A percentile compares a stretch with the other conserved stretches of the same genome.
These are phyloP conservation scores for Megathymus violae DNA, from an alignment of 1,140 invertebrate genomes.

Conservation along the genomic window DNA sequence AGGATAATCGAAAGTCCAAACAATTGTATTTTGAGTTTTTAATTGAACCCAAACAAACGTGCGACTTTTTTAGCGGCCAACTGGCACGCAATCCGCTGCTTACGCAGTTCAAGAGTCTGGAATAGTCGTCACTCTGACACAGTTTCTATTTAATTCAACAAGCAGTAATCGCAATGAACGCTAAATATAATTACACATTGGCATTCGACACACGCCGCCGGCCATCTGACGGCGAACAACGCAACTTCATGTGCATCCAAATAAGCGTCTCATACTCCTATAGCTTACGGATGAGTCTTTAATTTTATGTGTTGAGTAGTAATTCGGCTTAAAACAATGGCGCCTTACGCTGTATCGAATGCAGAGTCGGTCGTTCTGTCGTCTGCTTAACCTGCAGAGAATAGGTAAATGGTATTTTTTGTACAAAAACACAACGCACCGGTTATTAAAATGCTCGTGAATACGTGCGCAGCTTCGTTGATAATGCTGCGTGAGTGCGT, in stretches of 20 bases:
- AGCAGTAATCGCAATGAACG: conserved; percentile 64
- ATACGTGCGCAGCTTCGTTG: conserved; percentile 43
- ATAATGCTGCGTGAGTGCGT: conserved; percentile 27
- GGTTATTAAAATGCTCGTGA: conserved; percentile 41
- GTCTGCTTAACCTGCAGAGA: conserved; percentile 45
- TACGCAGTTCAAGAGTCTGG: conserved; percentile 9
- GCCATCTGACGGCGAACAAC: conserved; percentile 56
- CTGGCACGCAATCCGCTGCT: conserved; percentile 2
- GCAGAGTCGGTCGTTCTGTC: conserved; percentile 49
- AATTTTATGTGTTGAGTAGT: conserved; percentile 76
- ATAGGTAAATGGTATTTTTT: conserved; percentile 50
- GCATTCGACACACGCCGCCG: conserved; percentile 62
- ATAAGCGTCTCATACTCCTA: conserved; percentile 59
- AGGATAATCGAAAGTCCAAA: no score
- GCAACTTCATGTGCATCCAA: conserved; percentile 69
- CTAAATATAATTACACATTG: conserved; percentile 79
- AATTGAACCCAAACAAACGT: background rate
- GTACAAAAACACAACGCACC: conserved; percentile 35
- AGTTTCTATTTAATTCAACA: conserved; percentile 66
- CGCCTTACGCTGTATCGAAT: conserved; percentile 44
- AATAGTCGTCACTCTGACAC: conserved; percentile 55
- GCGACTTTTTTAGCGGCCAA: conserved; percentile 1
- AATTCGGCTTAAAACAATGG: conserved; percentile 75
- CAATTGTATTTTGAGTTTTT: conserved; percentile 7
- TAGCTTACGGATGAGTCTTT: conserved; percentile 74